phyloP scores from a whole-genome alignment of 2,797 vertebrate genomes.

The Chanos chanos region DNA sequence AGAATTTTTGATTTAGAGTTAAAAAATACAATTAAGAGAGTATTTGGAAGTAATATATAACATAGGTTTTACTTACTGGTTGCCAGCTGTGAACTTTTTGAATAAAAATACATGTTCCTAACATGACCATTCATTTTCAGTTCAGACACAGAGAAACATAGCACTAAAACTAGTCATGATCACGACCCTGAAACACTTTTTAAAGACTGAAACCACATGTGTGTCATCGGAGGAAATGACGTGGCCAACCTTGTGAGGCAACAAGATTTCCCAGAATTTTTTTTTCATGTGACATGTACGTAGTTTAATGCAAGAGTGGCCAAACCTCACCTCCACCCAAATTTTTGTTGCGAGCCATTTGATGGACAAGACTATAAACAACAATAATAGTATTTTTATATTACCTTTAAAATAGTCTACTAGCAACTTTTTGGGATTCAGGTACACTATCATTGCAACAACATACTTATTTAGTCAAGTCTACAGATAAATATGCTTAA shows the following conservation, averaged over 20 bases:
- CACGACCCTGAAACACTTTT: constrained; percentile 67
- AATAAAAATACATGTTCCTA: constrained; percentile 66
- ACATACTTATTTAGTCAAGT: no score
- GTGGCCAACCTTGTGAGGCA: constrained; percentile 66
- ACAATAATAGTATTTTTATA: no score
- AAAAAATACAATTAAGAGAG: no score
- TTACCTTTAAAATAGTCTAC: no score
- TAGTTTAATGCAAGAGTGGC: constrained; percentile 37
- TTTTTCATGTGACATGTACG: constrained; percentile 46
- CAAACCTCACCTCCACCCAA: constrained; percentile 26
- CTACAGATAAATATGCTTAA: no score
- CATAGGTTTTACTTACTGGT: constrained; percentile 68
- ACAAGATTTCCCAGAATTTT: constrained; percentile 74
- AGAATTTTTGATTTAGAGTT: no score
- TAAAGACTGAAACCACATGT: constrained; percentile 70
- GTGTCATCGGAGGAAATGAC: constrained; percentile 78
- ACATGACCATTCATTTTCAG: constrained; percentile 74
- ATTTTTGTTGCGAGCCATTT: no score
- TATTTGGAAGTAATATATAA: no score
- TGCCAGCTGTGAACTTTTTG: constrained; percentile 54
- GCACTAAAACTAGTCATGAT: constrained; percentile 64
- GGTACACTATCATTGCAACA: no score
- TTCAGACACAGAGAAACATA: constrained; percentile 54
- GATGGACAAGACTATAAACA: no score
- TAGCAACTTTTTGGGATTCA: no score